Base-by-base conservation (phyloP, 2,113 vertebrate genomes). In the Columba janthina region DNA sequence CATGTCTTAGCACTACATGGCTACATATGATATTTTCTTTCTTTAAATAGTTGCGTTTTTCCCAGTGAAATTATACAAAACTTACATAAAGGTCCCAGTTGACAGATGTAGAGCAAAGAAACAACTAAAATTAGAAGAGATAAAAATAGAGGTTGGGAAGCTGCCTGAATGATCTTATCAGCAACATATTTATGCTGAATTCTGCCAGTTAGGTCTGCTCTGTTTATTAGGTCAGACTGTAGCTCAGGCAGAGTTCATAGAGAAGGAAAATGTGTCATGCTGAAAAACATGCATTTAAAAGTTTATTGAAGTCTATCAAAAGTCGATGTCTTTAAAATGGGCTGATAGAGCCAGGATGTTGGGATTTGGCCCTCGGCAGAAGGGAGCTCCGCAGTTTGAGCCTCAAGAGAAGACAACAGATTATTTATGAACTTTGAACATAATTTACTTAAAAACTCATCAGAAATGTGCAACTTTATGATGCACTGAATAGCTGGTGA, bases 111-210 rank as follows among this genome's bases (percentile, higher is more conserved):
- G 91, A 83, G 89, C 61, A 83, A 90, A 83, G 82, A 88, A 90
- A 48, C 38, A 77, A 34, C 88, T 96, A 95, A 90, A 94, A 86
- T 96, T 92, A 86, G 88, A 93, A 88, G 57, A 93, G 38, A 36
- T 87, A 93, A 95, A 97, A 95, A 95, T 80, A 96, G 79, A 88
- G 53, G n/a, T 70, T 86, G 25, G 19, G 31, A 88, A 91, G 28
- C 54, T 85, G 34, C 89, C 67, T 90, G 67, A 73, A 58, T 72
- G 38, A 71, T 90, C 56, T 74, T 77, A 74, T 9, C 62, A 85
- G 60, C 75, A 71, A 71, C 51, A 88, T 72, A 88, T 91, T 80
- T 86, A 44, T 90, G 53, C 75, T 88, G 38, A 67, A 36, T 88
- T 91, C 32, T 95, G 57, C 34, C 48, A 57, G n/a, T 71, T 78